Evolutionary conservation across 2,797 vertebrate genomes (phyloP).

Genomic region (Monodelphis domestica): DNA sequence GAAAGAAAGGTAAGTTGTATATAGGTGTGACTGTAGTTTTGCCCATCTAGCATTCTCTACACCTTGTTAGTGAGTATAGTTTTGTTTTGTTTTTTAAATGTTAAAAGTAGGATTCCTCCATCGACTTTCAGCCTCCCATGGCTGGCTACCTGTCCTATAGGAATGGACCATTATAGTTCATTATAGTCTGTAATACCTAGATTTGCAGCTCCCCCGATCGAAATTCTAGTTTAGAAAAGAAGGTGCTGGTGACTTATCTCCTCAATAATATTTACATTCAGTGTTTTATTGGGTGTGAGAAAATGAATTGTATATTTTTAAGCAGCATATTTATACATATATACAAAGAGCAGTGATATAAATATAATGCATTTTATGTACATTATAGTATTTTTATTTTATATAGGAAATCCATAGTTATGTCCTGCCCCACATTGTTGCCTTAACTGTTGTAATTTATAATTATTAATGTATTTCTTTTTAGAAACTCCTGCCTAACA

Average conservation of each 20-base stretch:
- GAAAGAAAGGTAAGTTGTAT: constrained; percentile 26
- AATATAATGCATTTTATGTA: neutral
- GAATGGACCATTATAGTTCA: neutral
- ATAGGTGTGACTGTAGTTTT: neutral
- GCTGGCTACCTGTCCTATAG: neutral
- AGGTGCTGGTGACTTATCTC: neutral
- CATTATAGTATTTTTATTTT: neutral
- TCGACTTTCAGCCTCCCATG: neutral
- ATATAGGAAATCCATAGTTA: neutral
- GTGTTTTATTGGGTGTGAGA: constrained; percentile 23
- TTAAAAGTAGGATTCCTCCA: neutral
- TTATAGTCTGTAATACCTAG: neutral
- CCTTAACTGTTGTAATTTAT: neutral
- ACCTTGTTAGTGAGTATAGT: neutral
- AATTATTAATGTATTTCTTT: neutral
- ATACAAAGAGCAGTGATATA: neutral
- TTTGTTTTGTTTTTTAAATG: neutral
- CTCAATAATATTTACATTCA: constrained; percentile 17
- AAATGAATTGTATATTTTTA: constrained; percentile 31
- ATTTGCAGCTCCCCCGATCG: neutral
- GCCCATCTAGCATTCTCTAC: neutral
- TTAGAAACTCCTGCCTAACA: neutral
- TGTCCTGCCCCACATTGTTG: neutral
- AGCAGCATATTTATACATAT: neutral
- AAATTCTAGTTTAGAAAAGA: neutral